Base-by-base conservation (phyloP, 2,113 vertebrate genomes). In the Lipotes vexillifer region DNA sequence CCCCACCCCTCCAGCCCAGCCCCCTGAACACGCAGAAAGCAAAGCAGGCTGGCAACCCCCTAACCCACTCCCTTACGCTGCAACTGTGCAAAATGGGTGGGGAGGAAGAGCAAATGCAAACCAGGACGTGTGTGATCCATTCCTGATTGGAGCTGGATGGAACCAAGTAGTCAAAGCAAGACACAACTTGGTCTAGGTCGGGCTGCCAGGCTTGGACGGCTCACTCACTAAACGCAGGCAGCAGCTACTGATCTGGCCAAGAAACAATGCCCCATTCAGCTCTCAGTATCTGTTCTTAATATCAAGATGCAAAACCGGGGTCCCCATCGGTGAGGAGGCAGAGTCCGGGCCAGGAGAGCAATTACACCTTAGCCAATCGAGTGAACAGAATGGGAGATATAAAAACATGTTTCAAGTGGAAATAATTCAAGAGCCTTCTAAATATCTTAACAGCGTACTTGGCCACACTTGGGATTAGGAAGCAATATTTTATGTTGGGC, bases 241-340 rank as follows among this genome's bases (percentile, higher is more conserved):
- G 97, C 71, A 93, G 97, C 98, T 98, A 98, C 98, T 91, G 96
- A 97, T 97, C 98, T 98, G 98, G 98, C 98, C 74, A 0, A 82
- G 88, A 98, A 98, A 98, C 98, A 99, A 98, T 98, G 97, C 49
- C 81, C 95, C 97, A 98, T 99, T 99, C 98, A 99, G 96, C 94
- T 74, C 90, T 25, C 61, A 17, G 88, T 98, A 97, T 99, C 98
- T 99, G 98, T 97, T 98, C 98, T 98, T 98, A 98, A 97, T 98
- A 98, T 98, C 97, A 98, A 97, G 96, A 88, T 65, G 57, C 87
- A 96, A 96, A 98, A 96, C 94, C 25, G 2, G 93, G 97, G 83
- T 97, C 93, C 97, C 89, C 49, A 88, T 81, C 86, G 61, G 72
- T 97, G 96, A 94, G 90, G 65, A 88, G 92, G 85, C 55, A 66